Percentiles rank a stretch among this genome's conserved stretches.
phyloP scores from a whole-genome alignment of 1,140 invertebrate genomes.

The Hyposmocoma kahamanoa region DNA sequence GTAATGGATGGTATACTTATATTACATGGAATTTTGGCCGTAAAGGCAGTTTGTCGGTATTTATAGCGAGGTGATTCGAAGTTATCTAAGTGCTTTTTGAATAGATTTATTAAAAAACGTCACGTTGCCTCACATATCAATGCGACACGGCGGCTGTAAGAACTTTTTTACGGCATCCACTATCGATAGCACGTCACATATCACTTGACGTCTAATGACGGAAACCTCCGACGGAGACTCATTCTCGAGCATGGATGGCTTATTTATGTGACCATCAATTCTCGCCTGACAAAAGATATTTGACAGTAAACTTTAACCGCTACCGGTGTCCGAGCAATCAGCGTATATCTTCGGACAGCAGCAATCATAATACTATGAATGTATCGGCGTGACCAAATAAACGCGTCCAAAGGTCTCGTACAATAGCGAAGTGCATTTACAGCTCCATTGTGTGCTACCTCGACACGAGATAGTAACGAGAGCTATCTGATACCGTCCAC shows the following conservation, averaged over 20 bases:
- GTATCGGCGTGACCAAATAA: slow-evolving; percentile 32
- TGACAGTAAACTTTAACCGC: slow-evolving; percentile 11
- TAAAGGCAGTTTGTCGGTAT: too few species aligned
- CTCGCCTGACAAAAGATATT: slow-evolving; percentile 8
- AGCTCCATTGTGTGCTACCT: slow-evolving; percentile 36
- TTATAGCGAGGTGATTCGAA: too few species aligned
- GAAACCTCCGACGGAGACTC: neutral
- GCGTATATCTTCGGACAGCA: slow-evolving; percentile 13
- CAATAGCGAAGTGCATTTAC: slow-evolving; percentile 50
- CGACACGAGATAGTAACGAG: slow-evolving; percentile 26
- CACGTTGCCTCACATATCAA: neutral
- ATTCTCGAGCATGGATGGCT: neutral
- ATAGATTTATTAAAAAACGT: too few species aligned
- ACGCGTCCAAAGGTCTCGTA: slow-evolving; percentile 20
- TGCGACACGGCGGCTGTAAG: neutral
- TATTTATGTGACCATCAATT: slow-evolving; percentile 12
- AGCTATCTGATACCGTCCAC: slow-evolving; percentile 47
- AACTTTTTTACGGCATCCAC: slow-evolving; percentile 1
- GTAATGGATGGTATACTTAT: too few species aligned
- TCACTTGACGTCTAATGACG: neutral
- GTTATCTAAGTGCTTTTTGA: too few species aligned
- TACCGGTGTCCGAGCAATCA: slow-evolving; percentile 11
- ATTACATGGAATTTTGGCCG: too few species aligned
- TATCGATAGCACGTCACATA: slow-evolving; percentile 1
- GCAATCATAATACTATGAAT: slow-evolving; percentile 25